phyloP scores from a whole-genome alignment of 2,888 invertebrate genomes.

The Chouioia cunea region DNA sequence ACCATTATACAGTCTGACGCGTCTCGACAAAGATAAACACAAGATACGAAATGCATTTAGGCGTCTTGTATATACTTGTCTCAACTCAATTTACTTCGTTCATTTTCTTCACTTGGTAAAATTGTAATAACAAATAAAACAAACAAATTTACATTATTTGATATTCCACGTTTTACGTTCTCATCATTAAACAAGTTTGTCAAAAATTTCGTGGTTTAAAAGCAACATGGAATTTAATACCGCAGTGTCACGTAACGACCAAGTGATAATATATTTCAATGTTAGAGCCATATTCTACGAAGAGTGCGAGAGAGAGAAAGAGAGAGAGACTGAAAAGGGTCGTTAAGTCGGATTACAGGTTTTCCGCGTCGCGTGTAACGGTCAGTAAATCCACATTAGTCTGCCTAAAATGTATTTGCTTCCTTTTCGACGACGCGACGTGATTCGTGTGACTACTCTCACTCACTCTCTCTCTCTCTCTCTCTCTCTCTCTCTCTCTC shows the following conservation, averaged over 20 bases:
- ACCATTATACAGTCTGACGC: not conserved
- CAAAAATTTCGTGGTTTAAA: too few relatives aligned
- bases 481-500: not conserved
- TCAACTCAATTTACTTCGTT: too few relatives aligned
- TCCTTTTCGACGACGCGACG: conserved; percentile 15
- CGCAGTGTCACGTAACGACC: not conserved
- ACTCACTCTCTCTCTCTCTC: not conserved
- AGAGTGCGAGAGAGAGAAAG: not conserved
- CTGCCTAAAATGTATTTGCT: conserved; percentile 30
- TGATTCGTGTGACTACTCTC: conserved; percentile 12
- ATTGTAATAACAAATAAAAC: too few relatives aligned
- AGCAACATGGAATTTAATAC: too few relatives aligned
- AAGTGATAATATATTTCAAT: conserved; percentile 34
- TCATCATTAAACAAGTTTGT: too few relatives aligned
- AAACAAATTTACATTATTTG: too few relatives aligned
- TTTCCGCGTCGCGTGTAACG: conserved; percentile 24
- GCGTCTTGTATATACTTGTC: not conserved
- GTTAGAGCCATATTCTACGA: not conserved
- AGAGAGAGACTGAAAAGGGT: not conserved
- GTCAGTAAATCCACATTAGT: conserved; percentile 44
- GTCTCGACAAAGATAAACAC: conserved; percentile 26
- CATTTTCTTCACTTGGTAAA: too few relatives aligned
- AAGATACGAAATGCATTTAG: conserved; percentile 33
- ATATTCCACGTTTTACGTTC: too few relatives aligned
- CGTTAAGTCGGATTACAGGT: conserved; percentile 35